Conservation (phyloP, 2,113 vertebrate genomes). For the Chamaea fasciata region DNA sequence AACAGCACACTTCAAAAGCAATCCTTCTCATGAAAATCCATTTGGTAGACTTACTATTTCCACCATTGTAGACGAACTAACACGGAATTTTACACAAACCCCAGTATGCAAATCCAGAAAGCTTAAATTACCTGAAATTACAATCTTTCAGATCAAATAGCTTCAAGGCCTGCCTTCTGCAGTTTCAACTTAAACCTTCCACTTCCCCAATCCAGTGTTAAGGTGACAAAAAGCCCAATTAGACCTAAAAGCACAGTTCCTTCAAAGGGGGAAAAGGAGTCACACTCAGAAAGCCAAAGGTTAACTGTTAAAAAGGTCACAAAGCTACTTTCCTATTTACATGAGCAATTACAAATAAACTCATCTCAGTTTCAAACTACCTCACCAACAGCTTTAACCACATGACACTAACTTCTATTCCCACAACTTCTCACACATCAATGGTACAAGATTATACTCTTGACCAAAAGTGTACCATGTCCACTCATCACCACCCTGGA, state of each 20-base stretch:
- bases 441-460: neutral
- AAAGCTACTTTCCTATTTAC: neutral
- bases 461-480: neutral
- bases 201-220: neutral
- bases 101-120: neutral
- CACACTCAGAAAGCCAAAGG: neutral
- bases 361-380: neutral
- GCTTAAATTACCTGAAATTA: neutral
- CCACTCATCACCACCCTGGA: constrained; percentile 40
- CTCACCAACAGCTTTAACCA: neutral
- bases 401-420: neutral
- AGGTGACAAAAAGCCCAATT: neutral
- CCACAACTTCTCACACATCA: neutral
- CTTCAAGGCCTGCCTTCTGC: neutral
- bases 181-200: neutral
- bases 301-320: neutral
- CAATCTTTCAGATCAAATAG: neutral
- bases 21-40: neutral
- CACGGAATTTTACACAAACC: neutral
- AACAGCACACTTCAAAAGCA: neutral
- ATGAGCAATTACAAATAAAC: too few relatives aligned
- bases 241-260: neutral
- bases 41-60: neutral
- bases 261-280: neutral
- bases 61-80: neutral